Evolutionary conservation across 2,888 invertebrate species (phyloP).

Genomic region (Scaptomyza parva): DNA sequence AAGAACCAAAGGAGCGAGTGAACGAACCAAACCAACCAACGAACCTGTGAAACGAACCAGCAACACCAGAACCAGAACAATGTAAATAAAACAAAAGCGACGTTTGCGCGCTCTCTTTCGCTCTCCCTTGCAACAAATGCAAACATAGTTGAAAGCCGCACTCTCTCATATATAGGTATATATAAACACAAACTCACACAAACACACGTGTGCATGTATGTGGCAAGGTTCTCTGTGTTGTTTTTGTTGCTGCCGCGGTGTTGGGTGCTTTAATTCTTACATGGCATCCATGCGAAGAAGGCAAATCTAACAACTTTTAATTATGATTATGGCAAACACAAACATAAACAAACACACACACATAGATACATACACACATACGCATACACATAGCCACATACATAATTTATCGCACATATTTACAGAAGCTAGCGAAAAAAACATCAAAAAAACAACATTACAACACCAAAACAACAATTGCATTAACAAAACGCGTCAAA

Average conservation of each 20-base stretch:
- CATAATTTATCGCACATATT: constrained; percentile 45
- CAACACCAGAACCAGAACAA: constrained; percentile 58
- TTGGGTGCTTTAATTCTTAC: constrained; percentile 52
- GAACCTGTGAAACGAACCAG: constrained; percentile 27
- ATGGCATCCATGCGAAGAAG: constrained; percentile 16
- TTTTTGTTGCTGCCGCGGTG: constrained; percentile 37
- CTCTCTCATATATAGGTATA: constrained; percentile 17
- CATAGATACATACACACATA: neutral
- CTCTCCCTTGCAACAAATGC: constrained; percentile 49
- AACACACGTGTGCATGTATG: neutral
- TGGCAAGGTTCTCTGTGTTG: constrained; percentile 49
- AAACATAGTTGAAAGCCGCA: constrained; percentile 56
- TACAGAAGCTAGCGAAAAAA: constrained; percentile 18
- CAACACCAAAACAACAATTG: constrained; percentile 6
- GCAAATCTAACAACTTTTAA: constrained; percentile 63
- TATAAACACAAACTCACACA: constrained; percentile 3
- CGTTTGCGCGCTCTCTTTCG: constrained; percentile 8
- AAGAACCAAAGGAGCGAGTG: constrained; percentile 6
- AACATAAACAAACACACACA: constrained; percentile 28
- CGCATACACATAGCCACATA: neutral
- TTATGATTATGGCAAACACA: constrained; percentile 68
- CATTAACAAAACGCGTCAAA: constrained; percentile 28
- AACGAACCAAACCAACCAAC: neutral
- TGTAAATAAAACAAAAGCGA: constrained; percentile 76
- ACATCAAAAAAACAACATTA: neutral